Evolutionary conservation across 2,888 invertebrate species (phyloP).

Genomic region (Tricholauxania praeusta): DNA sequence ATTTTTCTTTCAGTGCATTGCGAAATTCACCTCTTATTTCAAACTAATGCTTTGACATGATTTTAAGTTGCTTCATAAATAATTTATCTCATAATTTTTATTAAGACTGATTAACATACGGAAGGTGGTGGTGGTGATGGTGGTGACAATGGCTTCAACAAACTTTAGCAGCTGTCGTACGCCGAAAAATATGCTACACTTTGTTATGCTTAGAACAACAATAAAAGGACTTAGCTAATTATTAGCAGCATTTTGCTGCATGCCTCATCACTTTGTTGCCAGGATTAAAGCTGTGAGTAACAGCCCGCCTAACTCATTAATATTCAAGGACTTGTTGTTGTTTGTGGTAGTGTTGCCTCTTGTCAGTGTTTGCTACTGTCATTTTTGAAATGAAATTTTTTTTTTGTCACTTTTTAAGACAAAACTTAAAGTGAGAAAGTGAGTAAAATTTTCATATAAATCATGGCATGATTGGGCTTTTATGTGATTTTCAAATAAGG

Average conservation of each 20-base stretch:
- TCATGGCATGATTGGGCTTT: too few species aligned
- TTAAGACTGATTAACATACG: slow-evolving; percentile 7
- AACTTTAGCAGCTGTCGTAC: slow-evolving; percentile 6
- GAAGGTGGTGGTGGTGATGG: not conserved
- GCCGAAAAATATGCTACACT: slow-evolving; percentile 16
- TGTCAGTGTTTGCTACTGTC: too few species aligned
- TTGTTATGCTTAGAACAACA: slow-evolving; percentile 3
- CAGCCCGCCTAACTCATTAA: slow-evolving; percentile 15
- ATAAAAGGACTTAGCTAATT: slow-evolving; percentile 20
- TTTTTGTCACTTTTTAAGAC: too few species aligned
- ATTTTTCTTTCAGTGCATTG: too few species aligned
- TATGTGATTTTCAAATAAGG: too few species aligned
- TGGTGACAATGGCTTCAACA: not conserved
- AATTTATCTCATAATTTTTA: slow-evolving; percentile 5
- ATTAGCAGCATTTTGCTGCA: slow-evolving; percentile 1
- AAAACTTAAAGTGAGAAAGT: too few species aligned
- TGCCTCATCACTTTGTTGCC: not conserved
- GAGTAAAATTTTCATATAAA: too few species aligned
- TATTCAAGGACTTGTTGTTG: slow-evolving; percentile 25
- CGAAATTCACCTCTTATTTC: too few species aligned
- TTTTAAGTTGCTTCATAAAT: not conserved
- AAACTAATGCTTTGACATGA: too few species aligned
- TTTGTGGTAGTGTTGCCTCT: not conserved
- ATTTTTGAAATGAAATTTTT: too few species aligned
- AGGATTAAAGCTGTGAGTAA: not conserved